phyloP scores from a whole-genome alignment of 1,140 invertebrate genomes.

The Orius insidiosus region DNA sequence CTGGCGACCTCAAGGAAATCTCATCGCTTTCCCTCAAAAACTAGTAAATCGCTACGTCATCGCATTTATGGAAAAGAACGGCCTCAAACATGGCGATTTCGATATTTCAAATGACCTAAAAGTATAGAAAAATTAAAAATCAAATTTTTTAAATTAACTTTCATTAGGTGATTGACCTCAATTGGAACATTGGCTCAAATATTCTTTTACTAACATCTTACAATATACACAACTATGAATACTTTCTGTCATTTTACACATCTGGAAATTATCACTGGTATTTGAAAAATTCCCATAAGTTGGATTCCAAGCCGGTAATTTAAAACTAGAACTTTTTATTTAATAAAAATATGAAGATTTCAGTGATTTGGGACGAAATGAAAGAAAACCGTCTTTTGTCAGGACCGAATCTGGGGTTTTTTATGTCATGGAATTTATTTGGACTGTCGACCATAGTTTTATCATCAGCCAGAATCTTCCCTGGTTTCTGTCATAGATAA shows the following conservation, averaged over 20 bases:
- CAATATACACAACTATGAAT: conserved; percentile 23
- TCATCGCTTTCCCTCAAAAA: conserved; percentile 54
- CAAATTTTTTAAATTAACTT: conserved; percentile 4
- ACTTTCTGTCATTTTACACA: conserved; percentile 55
- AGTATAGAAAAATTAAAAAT: conserved; percentile 21
- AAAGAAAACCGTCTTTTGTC: conserved; percentile 40
- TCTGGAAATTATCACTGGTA: conserved; percentile 84
- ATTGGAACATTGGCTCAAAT: conserved; percentile 65
- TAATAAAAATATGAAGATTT: conserved; percentile 8
- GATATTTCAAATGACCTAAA: conserved; percentile 38
- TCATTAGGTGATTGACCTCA: conserved; percentile 29
- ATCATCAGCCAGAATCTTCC: conserved; percentile 33
- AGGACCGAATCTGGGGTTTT: conserved; percentile 34
- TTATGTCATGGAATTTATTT: conserved; percentile 41
- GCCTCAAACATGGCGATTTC: conserved; percentile 71
- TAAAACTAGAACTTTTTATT: background rate
- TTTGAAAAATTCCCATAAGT: conserved; percentile 52
- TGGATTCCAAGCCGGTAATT: conserved; percentile 28
- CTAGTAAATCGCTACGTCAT: conserved; percentile 50
- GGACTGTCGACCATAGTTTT: conserved; percentile 37
- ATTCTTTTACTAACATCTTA: conserved; percentile 45
- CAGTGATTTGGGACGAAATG: conserved; percentile 43
- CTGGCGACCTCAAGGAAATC: conserved; percentile 65
- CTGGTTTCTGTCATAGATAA: conserved; percentile 65
- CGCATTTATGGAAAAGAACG: conserved; percentile 83